phyloP scores from a whole-genome alignment of 1,140 invertebrate genomes.

The Zaprionus tsacasi region DNA sequence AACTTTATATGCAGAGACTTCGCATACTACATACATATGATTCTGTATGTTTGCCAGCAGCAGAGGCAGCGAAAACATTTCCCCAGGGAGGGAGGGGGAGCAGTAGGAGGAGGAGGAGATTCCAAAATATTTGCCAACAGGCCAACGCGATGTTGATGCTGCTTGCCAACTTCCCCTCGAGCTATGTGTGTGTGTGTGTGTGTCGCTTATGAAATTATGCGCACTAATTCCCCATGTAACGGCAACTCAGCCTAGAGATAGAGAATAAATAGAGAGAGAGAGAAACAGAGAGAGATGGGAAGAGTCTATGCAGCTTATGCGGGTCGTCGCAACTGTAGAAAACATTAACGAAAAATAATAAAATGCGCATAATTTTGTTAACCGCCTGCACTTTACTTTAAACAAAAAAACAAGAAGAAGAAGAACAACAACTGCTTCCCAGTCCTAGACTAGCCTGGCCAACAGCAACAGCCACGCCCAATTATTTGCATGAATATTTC shows the following conservation, averaged over 20 bases:
- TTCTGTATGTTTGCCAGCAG: constrained; percentile 50
- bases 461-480: constrained; percentile 33
- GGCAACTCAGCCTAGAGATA: constrained; percentile 52
- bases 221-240: constrained; percentile 80
- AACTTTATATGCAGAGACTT: constrained; percentile 59
- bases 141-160: constrained; percentile 55
- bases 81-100: constrained; percentile 16
- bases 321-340: constrained; percentile 50
- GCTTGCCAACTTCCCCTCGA: constrained; percentile 48
- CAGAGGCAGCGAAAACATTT: constrained; percentile 57
- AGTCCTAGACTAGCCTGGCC: constrained; percentile 11
- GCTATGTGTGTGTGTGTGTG: constrained; percentile 22
- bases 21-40: constrained; percentile 51
- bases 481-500: constrained; percentile 47
- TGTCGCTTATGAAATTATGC: constrained; percentile 77
- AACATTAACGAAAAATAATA: constrained; percentile 42
- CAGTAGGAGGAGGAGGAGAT: background rate
- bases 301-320: constrained; percentile 42
- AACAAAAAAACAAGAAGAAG: constrained; percentile 16
- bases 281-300: no score
- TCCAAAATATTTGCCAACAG: constrained; percentile 71
- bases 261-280: constrained; percentile 7
- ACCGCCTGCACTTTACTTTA: constrained; percentile 44
- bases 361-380: constrained; percentile 49
- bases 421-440: constrained; percentile 18